Conservation (phyloP, 2,113 vertebrate genomes). For the Pogona vitticeps region DNA sequence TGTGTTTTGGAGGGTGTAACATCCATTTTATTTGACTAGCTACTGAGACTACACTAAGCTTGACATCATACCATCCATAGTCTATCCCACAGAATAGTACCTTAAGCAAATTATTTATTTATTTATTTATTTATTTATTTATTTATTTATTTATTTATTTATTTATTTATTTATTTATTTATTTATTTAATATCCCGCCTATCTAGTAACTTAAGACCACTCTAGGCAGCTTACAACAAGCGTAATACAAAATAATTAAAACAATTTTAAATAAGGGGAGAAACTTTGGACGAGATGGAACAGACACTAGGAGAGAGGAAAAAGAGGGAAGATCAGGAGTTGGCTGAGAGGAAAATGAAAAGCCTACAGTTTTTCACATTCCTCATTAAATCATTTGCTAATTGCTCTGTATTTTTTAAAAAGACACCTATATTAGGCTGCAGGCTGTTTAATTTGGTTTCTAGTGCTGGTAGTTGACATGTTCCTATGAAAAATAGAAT, state of each 20-base stretch:
- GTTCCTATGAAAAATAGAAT: conserved; percentile 20
- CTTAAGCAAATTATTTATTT: background rate
- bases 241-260: too few species aligned
- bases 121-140: too few species aligned
- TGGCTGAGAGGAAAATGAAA: accelerated
- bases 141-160: too few species aligned
- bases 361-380: background rate
- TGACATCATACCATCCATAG: background rate
- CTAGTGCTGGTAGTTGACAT: background rate
- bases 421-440: conserved; percentile 20
- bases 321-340: too few species aligned
- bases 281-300: too few species aligned
- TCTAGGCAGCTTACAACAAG: too few species aligned
- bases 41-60: background rate
- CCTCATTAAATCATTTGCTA: conserved; percentile 18
- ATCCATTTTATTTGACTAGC: background rate
- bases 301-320: too few species aligned
- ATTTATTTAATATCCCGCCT: background rate
- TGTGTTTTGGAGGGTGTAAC: too few species aligned
- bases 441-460: conserved; percentile 23
- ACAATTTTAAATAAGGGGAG: too few species aligned
- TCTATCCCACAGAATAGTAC: background rate
- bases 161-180: background rate
- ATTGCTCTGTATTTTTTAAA: conserved; percentile 8
- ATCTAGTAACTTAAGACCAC: too few species aligned